These are phyloP conservation scores for Enoplolaimus lenunculus DNA, from an alignment of 2,888 invertebrate genomes.

Conservation along the genomic window DNA sequence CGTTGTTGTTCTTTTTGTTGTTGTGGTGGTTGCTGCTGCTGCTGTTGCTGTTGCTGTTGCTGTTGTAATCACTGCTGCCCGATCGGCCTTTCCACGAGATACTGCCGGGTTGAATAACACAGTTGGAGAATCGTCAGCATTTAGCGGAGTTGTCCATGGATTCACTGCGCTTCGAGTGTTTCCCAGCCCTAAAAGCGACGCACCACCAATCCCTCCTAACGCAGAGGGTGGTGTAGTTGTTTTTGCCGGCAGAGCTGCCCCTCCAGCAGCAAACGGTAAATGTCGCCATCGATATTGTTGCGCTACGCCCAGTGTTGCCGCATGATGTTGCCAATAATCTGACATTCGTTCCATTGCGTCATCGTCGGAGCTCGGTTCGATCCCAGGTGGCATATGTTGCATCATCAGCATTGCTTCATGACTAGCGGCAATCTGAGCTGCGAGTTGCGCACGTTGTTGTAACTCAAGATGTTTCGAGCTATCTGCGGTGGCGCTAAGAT, in stretches of 20 bases:
- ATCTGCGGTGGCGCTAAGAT: conserved; percentile 21
- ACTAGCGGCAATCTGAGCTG: not conserved
- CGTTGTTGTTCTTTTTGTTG: not conserved
- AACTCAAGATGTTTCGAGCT: conserved; percentile 26
- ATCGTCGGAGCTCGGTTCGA: not conserved
- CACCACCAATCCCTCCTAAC: too few relatives aligned
- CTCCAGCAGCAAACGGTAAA: too few relatives aligned
- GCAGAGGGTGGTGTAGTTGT: not conserved
- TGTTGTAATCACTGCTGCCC: conserved; percentile 18
- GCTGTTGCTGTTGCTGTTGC: conserved; percentile 24
- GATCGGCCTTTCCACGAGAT: conserved; percentile 17
- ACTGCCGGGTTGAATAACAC: too few relatives aligned
- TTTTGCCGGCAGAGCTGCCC: too few relatives aligned
- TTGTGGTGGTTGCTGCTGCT: conserved; percentile 25
- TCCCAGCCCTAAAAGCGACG: too few relatives aligned
- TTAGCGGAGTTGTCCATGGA: not conserved
- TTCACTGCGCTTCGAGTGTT: not conserved
- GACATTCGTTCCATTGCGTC: not conserved
- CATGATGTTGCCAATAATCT: conserved; percentile 26
- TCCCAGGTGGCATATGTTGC: not conserved
- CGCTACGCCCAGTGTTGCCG: conserved; percentile 23
- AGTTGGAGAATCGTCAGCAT: not conserved
- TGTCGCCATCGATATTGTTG: too few relatives aligned
- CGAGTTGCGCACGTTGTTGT: not conserved
- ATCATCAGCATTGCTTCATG: not conserved